Base-by-base conservation (phyloP, 1,140 invertebrate species). In the Rhagoletis zephyria region DNA sequence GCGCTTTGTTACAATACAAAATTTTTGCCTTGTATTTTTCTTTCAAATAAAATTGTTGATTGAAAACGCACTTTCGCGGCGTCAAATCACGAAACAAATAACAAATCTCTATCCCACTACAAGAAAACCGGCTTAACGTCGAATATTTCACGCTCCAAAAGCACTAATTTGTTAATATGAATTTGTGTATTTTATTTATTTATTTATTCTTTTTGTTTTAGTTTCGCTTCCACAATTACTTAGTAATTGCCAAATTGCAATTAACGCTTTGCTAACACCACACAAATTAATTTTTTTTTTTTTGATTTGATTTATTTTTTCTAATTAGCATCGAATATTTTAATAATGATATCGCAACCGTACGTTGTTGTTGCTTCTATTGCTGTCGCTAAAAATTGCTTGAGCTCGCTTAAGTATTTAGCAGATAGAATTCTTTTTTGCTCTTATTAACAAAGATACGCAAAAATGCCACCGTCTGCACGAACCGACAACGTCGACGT, bases 401-500 rank as follows among this genome's bases (percentile, higher is more conserved):
- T 51, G n/a, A 81, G 19, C 74, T 12, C 74, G n/a, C 48, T 81
- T 7, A 56, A 81, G 48, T 56, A 81, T 81, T 16, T 10, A 56
- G 19, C 4, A 56, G 51, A 81, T 81, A 81, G 56, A 74, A 48
- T 77, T 77, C 16, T 77, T 77, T 16, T 77, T 56, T 77, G 12
- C 51, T n/a, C 19, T 81, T 5, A 3, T 81, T 12, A 3, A 56
- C n/a, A 85, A 60, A 5, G 0, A 45, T n/a, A 9, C 56, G 12
- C 40, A 85, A 63, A 30, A 30, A 30, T 30, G 61, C 42, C 7
- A 60, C 19, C 56, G 56, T 6, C 7, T n/a, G 10, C 59, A 63
- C 59, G 30, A 85, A 91, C 90, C 91, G 90, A 89, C 91, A 90
- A 89, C 90, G 91, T 90, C 91, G 91, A 91, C 91, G 91, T 91